Evolutionary conservation across 2,888 invertebrate genomes (phyloP).

Genomic region (Drosophila hawaiiensis): DNA sequence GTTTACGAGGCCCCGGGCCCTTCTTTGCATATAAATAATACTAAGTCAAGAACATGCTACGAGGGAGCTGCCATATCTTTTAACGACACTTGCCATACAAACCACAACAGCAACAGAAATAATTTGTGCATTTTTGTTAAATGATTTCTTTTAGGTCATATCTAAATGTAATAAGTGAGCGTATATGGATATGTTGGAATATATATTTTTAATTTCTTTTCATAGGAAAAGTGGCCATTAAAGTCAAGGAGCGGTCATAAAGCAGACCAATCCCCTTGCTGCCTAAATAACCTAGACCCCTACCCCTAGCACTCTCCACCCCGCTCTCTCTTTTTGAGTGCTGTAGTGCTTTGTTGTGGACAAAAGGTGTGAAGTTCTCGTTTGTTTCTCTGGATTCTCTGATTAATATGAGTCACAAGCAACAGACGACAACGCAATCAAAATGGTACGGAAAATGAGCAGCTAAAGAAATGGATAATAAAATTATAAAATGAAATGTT

Average conservation of each 20-base stretch:
- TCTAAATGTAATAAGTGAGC: constrained; percentile 69
- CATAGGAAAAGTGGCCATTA: constrained; percentile 70
- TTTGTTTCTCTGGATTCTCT: constrained; percentile 51
- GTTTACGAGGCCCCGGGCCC: constrained; percentile 65
- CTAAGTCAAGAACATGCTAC: not conserved
- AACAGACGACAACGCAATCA: constrained; percentile 58
- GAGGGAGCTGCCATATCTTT: constrained; percentile 45
- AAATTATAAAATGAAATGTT: constrained; percentile 73
- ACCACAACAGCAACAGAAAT: constrained; percentile 31
- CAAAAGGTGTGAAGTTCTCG: constrained; percentile 74
- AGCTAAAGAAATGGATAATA: constrained; percentile 63
- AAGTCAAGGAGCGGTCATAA: constrained; percentile 70
- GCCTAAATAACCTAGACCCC: constrained; percentile 13
- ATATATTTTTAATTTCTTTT: constrained; percentile 73
- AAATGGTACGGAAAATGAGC: constrained; percentile 49
- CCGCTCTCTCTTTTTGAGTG: not conserved
- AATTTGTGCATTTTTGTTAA: constrained; percentile 67
- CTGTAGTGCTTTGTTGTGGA: constrained; percentile 61
- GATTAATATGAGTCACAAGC: constrained; percentile 62
- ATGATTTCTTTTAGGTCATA: constrained; percentile 67
- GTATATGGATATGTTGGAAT: constrained; percentile 34
- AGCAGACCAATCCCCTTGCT: constrained; percentile 56
- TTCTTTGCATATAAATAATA: constrained; percentile 69
- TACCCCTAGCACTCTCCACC: not conserved
- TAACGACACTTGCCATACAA: constrained; percentile 67